A percentile compares a stretch with the other conserved stretches of the same genome.
Evolutionary conservation across 2,113 vertebrate species (phyloP).

Genomic region (Eulacestoma nigropectus): DNA sequence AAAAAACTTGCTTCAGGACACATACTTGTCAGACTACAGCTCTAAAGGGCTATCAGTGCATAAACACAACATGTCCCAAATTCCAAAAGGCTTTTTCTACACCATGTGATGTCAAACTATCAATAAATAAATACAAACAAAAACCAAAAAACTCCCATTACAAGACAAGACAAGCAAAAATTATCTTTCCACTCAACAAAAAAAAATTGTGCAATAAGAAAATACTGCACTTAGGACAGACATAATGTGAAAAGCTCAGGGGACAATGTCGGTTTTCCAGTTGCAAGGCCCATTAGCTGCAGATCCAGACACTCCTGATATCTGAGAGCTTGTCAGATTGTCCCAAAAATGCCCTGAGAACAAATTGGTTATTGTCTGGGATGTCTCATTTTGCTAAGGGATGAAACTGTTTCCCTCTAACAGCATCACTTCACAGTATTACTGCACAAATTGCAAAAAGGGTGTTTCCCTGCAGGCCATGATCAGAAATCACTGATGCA

Average conservation of each 20-base stretch:
- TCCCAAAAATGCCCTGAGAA: background rate
- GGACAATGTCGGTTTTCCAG: background rate
- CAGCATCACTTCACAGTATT: background rate
- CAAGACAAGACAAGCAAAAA: background rate
- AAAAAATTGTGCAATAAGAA: background rate
- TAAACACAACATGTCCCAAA: background rate
- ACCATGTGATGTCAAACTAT: background rate
- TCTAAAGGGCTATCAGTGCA: background rate
- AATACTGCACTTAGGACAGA: background rate
- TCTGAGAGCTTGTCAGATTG: background rate
- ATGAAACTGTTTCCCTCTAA: background rate
- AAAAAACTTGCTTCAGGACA: background rate
- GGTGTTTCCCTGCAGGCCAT: slow-evolving; percentile 3
- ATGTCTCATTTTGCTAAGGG: background rate
- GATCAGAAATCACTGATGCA: slow-evolving; percentile 7
- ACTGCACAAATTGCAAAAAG: background rate
- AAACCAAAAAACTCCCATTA: background rate
- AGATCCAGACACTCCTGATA: background rate
- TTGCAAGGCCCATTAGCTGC: background rate
- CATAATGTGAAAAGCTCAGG: background rate
- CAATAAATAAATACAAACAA: background rate
- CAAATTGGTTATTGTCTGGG: background rate
- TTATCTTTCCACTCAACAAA: background rate
- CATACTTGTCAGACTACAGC: background rate
- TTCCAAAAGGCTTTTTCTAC: background rate